Base-by-base conservation (phyloP, 2,888 invertebrate genomes). In the Imbricaverruca yamaguchii region DNA sequence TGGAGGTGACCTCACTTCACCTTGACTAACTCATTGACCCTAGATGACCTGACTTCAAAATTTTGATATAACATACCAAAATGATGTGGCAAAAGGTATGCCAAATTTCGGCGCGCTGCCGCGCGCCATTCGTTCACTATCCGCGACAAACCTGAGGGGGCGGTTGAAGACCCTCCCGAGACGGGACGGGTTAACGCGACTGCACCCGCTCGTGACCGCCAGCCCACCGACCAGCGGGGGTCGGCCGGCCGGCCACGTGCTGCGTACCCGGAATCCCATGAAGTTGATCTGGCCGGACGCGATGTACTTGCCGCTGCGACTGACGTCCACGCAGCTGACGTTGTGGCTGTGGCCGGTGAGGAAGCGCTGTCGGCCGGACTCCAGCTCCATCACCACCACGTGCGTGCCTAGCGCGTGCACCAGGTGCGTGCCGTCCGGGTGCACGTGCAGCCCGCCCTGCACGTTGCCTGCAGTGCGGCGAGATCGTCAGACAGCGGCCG, bases 261-360 rank as follows among this genome's bases (percentile, higher is more conserved):
- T 18, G 74, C 83, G 83, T 86, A 92, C 92, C 87, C 93, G 94
- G 87, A 96, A 96, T 9, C 97, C 97, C 87, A 95, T 93, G 86
- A 95, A 93, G 86, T 94, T 96, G 67, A 93, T 91, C 88, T 97
- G 96, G 0, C 97, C 97, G 0, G 96, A 95, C 10, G 94, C 97
- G 67, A 97, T 89, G 85, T 91, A 94, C 53, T 91, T 92, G 55
- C 97, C 94, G 84, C 91, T 85, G 80, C 86, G 86, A 15, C 97
- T 96, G 18, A 95, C 87, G 80, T 93, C 92, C 53, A 95, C 89
- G 3, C 93, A 91, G 0, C 94, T 92, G 80, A 95, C 92, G 57
- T 91, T 91, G 87, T 94, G 93, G 0, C 92, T 91, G 85, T 95
- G 95, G 0, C 94, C 95, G 53, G 91, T 90, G 56, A 95, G 89